Evolutionary conservation across 1,140 invertebrate genomes (phyloP).

Genomic region (Diabrotica virgifera): DNA sequence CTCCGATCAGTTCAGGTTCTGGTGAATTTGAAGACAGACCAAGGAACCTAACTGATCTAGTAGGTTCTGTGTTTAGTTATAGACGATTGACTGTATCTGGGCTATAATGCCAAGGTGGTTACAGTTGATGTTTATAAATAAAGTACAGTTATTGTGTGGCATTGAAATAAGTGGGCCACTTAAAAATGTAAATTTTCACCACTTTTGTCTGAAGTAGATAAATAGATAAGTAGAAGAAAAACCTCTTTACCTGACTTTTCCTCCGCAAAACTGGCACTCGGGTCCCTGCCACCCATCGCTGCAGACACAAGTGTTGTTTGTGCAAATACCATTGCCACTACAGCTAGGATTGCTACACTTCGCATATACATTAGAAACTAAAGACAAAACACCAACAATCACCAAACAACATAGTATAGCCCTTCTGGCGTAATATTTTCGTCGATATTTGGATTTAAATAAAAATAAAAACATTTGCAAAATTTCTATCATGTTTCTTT

Average conservation of each 20-base stretch:
- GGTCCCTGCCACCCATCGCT: conserved; percentile 85
- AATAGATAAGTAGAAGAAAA: too few species aligned
- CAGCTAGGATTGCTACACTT: conserved; percentile 56
- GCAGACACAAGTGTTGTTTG: conserved; percentile 83
- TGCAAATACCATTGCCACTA: conserved; percentile 73
- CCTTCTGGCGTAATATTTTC: conserved; percentile 61
- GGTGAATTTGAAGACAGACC: too few species aligned
- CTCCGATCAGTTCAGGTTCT: too few species aligned
- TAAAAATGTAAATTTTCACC: too few species aligned
- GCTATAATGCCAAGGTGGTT: too few species aligned
- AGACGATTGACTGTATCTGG: too few species aligned
- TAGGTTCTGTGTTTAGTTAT: too few species aligned
- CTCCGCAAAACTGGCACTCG: conserved; percentile 84
- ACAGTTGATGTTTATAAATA: too few species aligned
- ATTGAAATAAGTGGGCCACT: background rate
- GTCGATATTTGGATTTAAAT: conserved; percentile 78
- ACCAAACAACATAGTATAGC: conserved; percentile 53
- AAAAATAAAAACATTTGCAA: conserved; percentile 81
- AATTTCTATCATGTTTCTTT: conserved; percentile 63
- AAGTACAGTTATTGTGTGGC: background rate
- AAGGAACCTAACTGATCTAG: too few species aligned
- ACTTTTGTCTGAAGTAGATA: too few species aligned
- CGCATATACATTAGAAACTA: conserved; percentile 47
- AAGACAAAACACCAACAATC: conserved; percentile 30
- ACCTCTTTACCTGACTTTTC: conserved; percentile 79